Conservation (phyloP, 2,113 vertebrate species). For the Melanocharis versteri region DNA sequence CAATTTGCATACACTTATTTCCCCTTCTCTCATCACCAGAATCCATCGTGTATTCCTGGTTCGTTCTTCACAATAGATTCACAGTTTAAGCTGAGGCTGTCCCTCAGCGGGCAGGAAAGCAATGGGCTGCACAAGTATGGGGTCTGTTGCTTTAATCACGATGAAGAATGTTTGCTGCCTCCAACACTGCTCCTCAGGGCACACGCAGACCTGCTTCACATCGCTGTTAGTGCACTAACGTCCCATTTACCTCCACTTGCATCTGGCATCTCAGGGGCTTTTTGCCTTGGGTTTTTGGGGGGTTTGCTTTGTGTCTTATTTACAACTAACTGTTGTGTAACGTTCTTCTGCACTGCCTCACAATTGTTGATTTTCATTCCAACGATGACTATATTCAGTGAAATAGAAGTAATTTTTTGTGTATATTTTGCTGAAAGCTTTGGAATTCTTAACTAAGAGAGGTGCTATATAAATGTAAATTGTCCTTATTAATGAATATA, state of each 20-base stretch:
- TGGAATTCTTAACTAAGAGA: constrained; percentile 38
- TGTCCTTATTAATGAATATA: constrained; percentile 55
- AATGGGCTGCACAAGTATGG: neutral
- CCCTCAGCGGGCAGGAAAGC: neutral
- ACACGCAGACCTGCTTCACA: neutral
- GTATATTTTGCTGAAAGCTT: constrained; percentile 55
- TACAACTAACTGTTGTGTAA: constrained; percentile 27
- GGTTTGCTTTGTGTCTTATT: neutral
- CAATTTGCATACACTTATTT: neutral
- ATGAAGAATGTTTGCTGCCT: neutral
- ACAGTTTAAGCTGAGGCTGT: neutral
- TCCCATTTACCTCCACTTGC: neutral
- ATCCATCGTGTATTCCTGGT: neutral
- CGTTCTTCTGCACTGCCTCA: neutral
- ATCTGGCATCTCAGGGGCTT: neutral
- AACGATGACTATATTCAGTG: constrained; percentile 38
- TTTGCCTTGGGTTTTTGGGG: neutral
- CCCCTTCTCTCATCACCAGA: neutral
- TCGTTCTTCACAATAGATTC: neutral
- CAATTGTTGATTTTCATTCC: constrained; percentile 41
- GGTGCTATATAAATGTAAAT: constrained; percentile 63
- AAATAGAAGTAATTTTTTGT: constrained; percentile 61
- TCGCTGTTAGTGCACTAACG: neutral
- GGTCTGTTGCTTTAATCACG: neutral
- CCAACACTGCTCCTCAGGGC: neutral